Base-by-base conservation (phyloP, 2,888 invertebrate species). In the Clostera curtula region DNA sequence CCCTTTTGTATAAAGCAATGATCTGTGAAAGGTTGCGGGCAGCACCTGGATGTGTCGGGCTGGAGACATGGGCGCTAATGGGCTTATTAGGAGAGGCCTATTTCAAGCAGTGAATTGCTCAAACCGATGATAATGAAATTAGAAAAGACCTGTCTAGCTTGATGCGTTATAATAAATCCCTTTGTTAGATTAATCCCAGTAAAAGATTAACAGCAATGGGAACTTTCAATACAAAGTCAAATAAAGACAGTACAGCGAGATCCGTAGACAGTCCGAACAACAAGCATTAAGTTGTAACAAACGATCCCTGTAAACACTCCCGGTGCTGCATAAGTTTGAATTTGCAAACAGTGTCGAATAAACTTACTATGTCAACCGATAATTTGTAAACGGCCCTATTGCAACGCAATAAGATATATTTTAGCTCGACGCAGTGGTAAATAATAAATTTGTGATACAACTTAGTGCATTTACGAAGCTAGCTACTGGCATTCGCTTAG, bases 261-360 rank as follows among this genome's bases (percentile, higher is more conserved):
- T 50, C 48, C 44, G 43, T 55, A 62, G 63, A 66, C 64, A 63
- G 60, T 64, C 57, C 55, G 65, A 69, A 70, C 68, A 66, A 67
- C 66, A 57, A 55, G 59, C 71, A 68, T 71, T 72, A 71, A 72
- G 65, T 58, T 57, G 59, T 63, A 68, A 71, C 72, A 69, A 70
- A 69, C 66, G 69, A 66, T 64, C 64, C 57, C 60, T 69, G 69
- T 70, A 68, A 72, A 72, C 72, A 72, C 63, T 64, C 57, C 58
- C 57, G 50, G 49, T 63, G 53, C 71, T 69, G 69, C 68, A 71
- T 73, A 73, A 74, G 68, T 72, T 70, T 58, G 65, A 64, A 71
- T 70, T 72, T 66, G 59, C 71, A 68, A 73, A 72, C 72, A 72
- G 66, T 64, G 62, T 58, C 47, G 53, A 55, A 59, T 56, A 58